Base-by-base conservation (phyloP, 2,888 invertebrate genomes). In the Molorchus minor region DNA sequence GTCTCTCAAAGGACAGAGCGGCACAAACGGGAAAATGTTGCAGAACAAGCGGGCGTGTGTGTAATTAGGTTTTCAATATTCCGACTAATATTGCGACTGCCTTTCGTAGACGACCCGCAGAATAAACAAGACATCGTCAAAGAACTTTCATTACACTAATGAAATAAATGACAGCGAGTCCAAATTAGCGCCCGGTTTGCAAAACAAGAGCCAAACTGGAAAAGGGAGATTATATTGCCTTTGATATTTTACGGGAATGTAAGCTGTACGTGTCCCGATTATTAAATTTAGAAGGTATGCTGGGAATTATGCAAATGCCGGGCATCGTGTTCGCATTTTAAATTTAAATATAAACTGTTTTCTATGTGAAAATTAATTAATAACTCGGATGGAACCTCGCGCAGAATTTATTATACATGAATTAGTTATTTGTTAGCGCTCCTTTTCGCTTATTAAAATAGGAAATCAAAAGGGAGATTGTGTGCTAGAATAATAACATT, bases 91-190 rank as follows among this genome's bases (percentile, higher is more conserved):
- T 25, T 21, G n/a, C n/a, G n/a, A n/a, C 38, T 35, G 1, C 33
- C 3, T 64, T 64, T 61, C 58, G 61, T 65, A 68, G 69, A 70
- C 70, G 71, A 68, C 71, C 64, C 68, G 51, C 43, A 58, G 65
- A 69, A 69, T 67, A 71, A 69, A 72, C 69, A 71, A 71, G 71
- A 71, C 70, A 69, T 70, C 72, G 66, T 73, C 74, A 74, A 74
- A 74, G 74, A 72, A 73, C 68, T 74, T 74, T 75, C 74, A 75
- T 75, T 75, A 74, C 71, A 74, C 74, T 75, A 75, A 75, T 75
- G 74, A 75, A 72, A 73, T 72, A 75, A 75, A 75, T 75, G 72
- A 72, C 74, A 70, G 73, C 72, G 73, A 73, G 73, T 69, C 71
- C 70, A 72, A 75, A 75, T 75, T 75, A 75, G 73, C 73, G 72